Evolutionary conservation across 2,888 invertebrate species (phyloP).

Genomic region (Nematopogon swammerdamellus): DNA sequence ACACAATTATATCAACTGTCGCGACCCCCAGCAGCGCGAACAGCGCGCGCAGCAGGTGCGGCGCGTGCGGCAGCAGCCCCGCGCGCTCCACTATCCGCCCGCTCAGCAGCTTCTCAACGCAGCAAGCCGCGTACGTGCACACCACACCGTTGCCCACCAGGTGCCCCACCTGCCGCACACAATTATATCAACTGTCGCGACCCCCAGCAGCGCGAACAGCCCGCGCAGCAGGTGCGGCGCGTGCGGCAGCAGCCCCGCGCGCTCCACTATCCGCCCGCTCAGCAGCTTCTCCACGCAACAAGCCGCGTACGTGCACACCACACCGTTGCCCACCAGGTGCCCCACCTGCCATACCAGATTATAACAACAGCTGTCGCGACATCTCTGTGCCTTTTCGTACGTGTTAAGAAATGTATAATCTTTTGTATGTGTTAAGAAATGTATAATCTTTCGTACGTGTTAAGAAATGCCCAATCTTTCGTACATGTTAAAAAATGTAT

Average conservation of each 20-base stretch:
- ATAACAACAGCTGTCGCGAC: too few species aligned
- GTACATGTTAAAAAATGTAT: too few species aligned
- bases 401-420: too few species aligned
- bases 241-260: slow-evolving; percentile 63
- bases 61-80: slow-evolving; percentile 65
- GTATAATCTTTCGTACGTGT: too few species aligned
- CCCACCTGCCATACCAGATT: slow-evolving; percentile 51
- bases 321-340: slow-evolving; percentile 73
- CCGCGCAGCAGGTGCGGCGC: slow-evolving; percentile 68
- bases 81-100: slow-evolving; percentile 63
- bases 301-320: slow-evolving; percentile 95
- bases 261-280: slow-evolving; percentile 63
- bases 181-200: too few species aligned
- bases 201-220: slow-evolving; percentile 74
- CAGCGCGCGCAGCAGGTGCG: slow-evolving; percentile 68
- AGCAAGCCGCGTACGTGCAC: slow-evolving; percentile 92
- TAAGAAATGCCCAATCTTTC: too few species aligned
- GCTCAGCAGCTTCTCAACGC: slow-evolving; percentile 83
- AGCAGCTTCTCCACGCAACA: slow-evolving; percentile 87
- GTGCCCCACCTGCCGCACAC: slow-evolving; percentile 58
- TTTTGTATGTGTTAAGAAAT: too few species aligned
- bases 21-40: slow-evolving; percentile 76
- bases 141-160: slow-evolving; percentile 80
- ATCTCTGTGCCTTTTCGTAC: too few species aligned
- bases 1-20: too few species aligned